Evolutionary conservation across 2,888 invertebrate species (phyloP), one percentile per base, ranked within the genome.

Genomic region (Aspidapion aeneum): DNA sequence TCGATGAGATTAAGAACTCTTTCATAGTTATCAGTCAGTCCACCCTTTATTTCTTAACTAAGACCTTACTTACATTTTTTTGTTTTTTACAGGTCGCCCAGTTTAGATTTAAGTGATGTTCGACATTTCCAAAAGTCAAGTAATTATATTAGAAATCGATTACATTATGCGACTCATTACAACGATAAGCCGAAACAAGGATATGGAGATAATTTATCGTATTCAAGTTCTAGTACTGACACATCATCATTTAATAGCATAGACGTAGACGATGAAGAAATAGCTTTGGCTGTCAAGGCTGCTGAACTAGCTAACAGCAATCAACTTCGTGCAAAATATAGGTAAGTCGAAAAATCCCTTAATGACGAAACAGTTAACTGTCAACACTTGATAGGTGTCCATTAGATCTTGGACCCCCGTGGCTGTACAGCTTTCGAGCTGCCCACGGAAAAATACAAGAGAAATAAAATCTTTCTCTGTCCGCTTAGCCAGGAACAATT

Each of bases 251-350:
- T 87, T 74, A 88, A 87, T 69, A 90, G 92, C 48, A 92, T 90
- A 68, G 91, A 90, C 69, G 91, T 90, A 58, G 93, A 93, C 75
- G 93, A 93, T 72, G 93, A 93, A 72, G 93, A 94, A 76, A 92
- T 94, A 56, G 93, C 93, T 0, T 80, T 93, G 58, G 94, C 94
- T 1, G 83, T 94, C 77, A 91, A 92, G 75, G 93, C 93, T 3
- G 93, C 93, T 7, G 93, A 94, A 78, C 82, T 91, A 22, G 91
- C 91, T 0, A 59, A 89, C 54, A 82, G 91, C 56, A 89, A 89
- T 74, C 90, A 92, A 76, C 89, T 91, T 3, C 80, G 94, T 59
- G 87, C 92, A 1, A 89, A 91, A 74, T 94, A 93, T 80, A 87
- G 88, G 90, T 90, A 79, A 78, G 73, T 70, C n/a, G n/a, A n/a